Conservation (phyloP, 2,797 vertebrate genomes). For the Macropodus opercularis region DNA sequence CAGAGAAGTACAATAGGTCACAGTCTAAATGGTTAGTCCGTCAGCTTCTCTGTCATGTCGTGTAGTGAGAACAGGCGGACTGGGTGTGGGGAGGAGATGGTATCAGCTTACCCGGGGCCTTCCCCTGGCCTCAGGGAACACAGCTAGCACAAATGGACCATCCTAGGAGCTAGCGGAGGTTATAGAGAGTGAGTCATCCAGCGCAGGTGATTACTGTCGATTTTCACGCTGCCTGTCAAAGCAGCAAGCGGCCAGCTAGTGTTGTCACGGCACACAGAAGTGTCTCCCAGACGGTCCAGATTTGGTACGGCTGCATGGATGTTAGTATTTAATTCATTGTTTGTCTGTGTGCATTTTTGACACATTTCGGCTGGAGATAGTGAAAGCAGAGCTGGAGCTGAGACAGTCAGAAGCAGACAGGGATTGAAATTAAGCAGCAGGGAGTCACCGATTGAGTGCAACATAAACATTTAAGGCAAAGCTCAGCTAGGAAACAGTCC, state of each 20-base stretch:
- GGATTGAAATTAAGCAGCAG: conserved; percentile 34
- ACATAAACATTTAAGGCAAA: conserved; percentile 37
- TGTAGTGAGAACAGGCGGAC: conserved; percentile 48
- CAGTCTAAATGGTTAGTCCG: conserved; percentile 14
- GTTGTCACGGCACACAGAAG: conserved; percentile 41
- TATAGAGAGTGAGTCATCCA: conserved; percentile 63
- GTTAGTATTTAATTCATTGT: conserved; percentile 19
- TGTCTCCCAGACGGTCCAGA: neutral
- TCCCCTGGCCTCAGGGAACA: conserved; percentile 58
- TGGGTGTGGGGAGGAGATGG: conserved; percentile 22
- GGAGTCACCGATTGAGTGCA: conserved; percentile 21
- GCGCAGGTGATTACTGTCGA: conserved; percentile 55
- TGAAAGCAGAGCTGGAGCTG: conserved; percentile 22
- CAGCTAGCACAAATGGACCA: conserved; percentile 47
- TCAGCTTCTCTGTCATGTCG: conserved; percentile 22
- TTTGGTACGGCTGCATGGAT: conserved; percentile 4
- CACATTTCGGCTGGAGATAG: conserved; percentile 25
- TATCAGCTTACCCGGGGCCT: conserved; percentile 62
- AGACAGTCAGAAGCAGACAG: conserved; percentile 21
- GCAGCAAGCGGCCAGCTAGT: conserved; percentile 44
- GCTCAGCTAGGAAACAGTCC: conserved; percentile 25
- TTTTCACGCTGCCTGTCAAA: conserved; percentile 38
- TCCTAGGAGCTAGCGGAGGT: conserved; percentile 38
- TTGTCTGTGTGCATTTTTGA: conserved; percentile 11
- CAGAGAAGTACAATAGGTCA: conserved; percentile 7